Evolutionary conservation across 2,888 invertebrate genomes (phyloP).

Genomic region (Xestia xanthographa): DNA sequence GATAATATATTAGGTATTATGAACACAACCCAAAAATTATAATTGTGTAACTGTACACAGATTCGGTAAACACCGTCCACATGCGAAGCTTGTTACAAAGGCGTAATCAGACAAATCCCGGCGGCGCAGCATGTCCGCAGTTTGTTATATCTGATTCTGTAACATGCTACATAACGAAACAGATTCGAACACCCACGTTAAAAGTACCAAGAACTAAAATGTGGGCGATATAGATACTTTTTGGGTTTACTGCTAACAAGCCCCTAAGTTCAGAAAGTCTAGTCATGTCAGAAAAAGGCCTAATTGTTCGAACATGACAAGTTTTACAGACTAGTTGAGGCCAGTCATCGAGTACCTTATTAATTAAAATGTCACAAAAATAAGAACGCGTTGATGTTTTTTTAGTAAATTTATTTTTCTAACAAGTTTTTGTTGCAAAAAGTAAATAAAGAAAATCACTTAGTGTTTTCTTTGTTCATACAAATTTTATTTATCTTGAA

Average conservation of each 20-base stretch:
- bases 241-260: slow-evolving; percentile 19
- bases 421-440: slow-evolving; percentile 3
- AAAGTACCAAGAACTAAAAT: slow-evolving; percentile 15
- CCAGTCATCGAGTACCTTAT: slow-evolving; percentile 23
- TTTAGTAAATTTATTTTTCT: neutral
- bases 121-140: slow-evolving; percentile 8
- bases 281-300: slow-evolving; percentile 1
- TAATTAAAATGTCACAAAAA: slow-evolving; percentile 22
- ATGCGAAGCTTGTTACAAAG: slow-evolving; percentile 27
- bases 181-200: slow-evolving; percentile 4
- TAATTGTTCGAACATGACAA: slow-evolving; percentile 14
- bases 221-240: neutral
- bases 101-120: slow-evolving; percentile 24
- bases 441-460: no score
- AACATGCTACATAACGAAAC: slow-evolving; percentile 26
- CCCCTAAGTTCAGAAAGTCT: slow-evolving; percentile 15
- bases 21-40: slow-evolving; percentile 11
- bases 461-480: neutral
- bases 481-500: neutral
- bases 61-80: neutral
- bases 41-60: slow-evolving; percentile 3
- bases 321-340: slow-evolving; percentile 8
- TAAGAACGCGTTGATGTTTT: neutral
- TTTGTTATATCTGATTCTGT: slow-evolving; percentile 20
- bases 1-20: neutral